phyloP scores from a whole-genome alignment of 2,888 invertebrate genomes.

The Amblyjoppa proteus region DNA sequence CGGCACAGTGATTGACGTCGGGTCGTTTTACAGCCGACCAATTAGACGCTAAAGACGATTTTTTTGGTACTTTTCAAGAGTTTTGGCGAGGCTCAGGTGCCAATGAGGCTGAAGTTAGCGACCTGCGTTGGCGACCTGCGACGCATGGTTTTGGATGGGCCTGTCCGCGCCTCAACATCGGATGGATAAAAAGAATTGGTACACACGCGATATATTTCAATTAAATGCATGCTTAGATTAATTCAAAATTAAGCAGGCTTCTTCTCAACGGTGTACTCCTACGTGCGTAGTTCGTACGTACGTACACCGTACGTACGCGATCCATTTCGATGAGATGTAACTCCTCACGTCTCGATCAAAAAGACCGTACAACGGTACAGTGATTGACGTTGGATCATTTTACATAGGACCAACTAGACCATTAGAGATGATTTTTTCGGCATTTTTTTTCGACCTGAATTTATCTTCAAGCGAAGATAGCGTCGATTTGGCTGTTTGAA shows the following conservation, averaged over 20 bases:
- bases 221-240: too few relatives aligned
- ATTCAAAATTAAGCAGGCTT: too few relatives aligned
- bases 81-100: conserved; percentile 73
- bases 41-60: not conserved
- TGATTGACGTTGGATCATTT: not conserved
- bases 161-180: too few relatives aligned
- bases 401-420: not conserved
- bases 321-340: conserved; percentile 50
- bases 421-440: not conserved
- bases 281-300: too few relatives aligned
- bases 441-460: not conserved
- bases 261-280: too few relatives aligned
- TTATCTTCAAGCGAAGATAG: too few relatives aligned
- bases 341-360: conserved; percentile 24
- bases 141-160: too few relatives aligned
- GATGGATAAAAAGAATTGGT: too few relatives aligned
- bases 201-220: too few relatives aligned
- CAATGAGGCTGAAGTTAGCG: conserved; percentile 49
- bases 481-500: too few relatives aligned
- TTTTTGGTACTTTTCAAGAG: not conserved
- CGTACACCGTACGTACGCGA: not conserved
- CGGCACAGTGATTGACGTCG: not conserved
- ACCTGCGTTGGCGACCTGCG: too few relatives aligned
- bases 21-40: not conserved
- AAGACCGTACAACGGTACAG: not conserved